phyloP scores from a whole-genome alignment of 2,888 invertebrate species.

The Plagodis dolabraria region DNA sequence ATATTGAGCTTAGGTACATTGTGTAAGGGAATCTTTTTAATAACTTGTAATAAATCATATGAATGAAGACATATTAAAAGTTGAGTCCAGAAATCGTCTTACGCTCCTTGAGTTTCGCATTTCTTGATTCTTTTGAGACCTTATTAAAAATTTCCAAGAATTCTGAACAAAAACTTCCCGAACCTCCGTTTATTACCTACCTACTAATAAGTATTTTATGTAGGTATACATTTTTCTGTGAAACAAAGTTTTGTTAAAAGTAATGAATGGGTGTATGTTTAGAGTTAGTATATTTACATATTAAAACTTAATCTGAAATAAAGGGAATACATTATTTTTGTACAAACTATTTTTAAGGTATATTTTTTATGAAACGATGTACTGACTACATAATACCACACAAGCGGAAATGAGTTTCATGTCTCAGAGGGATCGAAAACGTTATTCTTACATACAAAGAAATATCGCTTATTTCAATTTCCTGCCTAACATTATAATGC shows the following conservation, averaged over 20 bases:
- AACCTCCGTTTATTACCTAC: slow-evolving; percentile 15
- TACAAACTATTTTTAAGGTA: too few relatives aligned
- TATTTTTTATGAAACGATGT: neutral
- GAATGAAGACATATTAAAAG: slow-evolving; percentile 14
- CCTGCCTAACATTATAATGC: too few relatives aligned
- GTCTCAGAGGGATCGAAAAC: too few relatives aligned
- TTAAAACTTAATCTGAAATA: slow-evolving; percentile 23
- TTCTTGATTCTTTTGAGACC: slow-evolving; percentile 13
- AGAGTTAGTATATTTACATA: slow-evolving; percentile 15
- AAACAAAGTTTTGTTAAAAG: slow-evolving; percentile 19
- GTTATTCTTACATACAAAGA: too few relatives aligned
- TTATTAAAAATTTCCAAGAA: slow-evolving; percentile 27
- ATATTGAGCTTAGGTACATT: too few relatives aligned
- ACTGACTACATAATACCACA: too few relatives aligned
- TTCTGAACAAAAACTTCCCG: slow-evolving; percentile 17
- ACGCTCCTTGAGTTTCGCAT: slow-evolving; percentile 10
- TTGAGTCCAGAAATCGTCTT: slow-evolving; percentile 18
- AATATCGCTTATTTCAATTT: too few relatives aligned
- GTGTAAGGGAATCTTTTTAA: slow-evolving; percentile 2
- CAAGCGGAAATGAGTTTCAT: too few relatives aligned
- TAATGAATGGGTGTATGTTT: slow-evolving; percentile 25
- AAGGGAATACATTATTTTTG: slow-evolving; percentile 10
- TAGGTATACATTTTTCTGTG: slow-evolving; percentile 2
- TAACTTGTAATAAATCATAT: slow-evolving; percentile 2
- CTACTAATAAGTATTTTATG: slow-evolving; percentile 9